Base-by-base conservation (phyloP, 2,888 invertebrate genomes). In the Lathronympha strigana region DNA sequence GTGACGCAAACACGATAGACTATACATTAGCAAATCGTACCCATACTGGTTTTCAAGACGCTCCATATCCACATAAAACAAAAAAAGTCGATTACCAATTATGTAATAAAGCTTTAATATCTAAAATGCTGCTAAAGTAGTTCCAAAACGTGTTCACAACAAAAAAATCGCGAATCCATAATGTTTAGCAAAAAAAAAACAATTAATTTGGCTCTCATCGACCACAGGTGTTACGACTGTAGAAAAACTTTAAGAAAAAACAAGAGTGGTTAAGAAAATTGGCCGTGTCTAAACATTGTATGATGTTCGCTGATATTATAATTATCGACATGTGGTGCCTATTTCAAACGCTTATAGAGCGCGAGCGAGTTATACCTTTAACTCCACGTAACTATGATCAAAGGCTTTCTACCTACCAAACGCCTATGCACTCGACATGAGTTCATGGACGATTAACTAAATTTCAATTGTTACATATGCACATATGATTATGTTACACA, bases 121-220 rank as follows among this genome's bases (percentile, higher is more conserved):
- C 23, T 21, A 43, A 51, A 38, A 55, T n/a, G 17, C 25, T 28
- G 40, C 11, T 55, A 55, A 55, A 40, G 40, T 25, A 25, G 15
- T 13, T n/a, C n/a, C 21, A 55, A 25, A 25, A 28, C 40, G 55
- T 36, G 23, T 21, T 49, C 8, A 13, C 9, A 11, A 28, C 49
- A 63, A 63, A 63, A 63, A 55, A 31, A 4, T n/a, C 9, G 63
- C 63, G 49, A 49, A 63, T 38, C 40, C 47, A 55, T 63, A 63
- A 50, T 50, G 50, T 31, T 50, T 5, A 21, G n/a, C 47, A 61
- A 55, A 55, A 63, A 63, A 49, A 38, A 31, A 31, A 31, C 31
- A 11, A 49, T 49, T 55, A 63, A 63, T 49, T 31, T 25, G 47
- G 11, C 25, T 17, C n/a, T 55, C 54, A 31, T 9, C 8, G 9